phyloP scores from a whole-genome alignment of 2,797 vertebrate species.

The Alauda arvensis region DNA sequence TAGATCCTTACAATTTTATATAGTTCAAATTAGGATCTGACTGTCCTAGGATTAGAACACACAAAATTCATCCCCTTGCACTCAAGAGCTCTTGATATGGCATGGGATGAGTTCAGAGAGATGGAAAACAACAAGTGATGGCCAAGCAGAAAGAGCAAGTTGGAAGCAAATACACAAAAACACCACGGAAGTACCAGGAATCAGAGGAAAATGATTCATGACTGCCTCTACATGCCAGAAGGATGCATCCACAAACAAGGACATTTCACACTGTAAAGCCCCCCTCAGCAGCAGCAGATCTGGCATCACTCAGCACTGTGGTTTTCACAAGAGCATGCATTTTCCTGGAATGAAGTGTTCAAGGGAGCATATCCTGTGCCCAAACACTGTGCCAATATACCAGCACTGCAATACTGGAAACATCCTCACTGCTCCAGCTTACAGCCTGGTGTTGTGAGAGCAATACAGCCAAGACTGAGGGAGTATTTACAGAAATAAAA shows the following conservation, averaged over 20 bases:
- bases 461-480: neutral
- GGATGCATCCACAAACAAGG: neutral
- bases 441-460: neutral
- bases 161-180: neutral
- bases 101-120: neutral
- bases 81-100: neutral
- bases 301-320: neutral
- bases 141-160: neutral
- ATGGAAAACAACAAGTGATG: neutral
- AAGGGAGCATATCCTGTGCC: neutral
- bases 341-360: neutral
- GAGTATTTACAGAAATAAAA: neutral
- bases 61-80: neutral
- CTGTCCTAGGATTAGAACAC: neutral
- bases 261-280: neutral
- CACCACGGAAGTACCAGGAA: neutral
- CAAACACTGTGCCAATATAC: fast-evolving
- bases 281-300: neutral
- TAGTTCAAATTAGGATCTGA: neutral
- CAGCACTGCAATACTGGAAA: neutral
- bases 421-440: fast-evolving
- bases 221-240: neutral
- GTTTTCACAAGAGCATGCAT: neutral
- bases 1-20: neutral
- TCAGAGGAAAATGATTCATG: neutral